Evolutionary conservation across 2,797 vertebrate genomes (phyloP).

Genomic region (Thamnophis elegans): DNA sequence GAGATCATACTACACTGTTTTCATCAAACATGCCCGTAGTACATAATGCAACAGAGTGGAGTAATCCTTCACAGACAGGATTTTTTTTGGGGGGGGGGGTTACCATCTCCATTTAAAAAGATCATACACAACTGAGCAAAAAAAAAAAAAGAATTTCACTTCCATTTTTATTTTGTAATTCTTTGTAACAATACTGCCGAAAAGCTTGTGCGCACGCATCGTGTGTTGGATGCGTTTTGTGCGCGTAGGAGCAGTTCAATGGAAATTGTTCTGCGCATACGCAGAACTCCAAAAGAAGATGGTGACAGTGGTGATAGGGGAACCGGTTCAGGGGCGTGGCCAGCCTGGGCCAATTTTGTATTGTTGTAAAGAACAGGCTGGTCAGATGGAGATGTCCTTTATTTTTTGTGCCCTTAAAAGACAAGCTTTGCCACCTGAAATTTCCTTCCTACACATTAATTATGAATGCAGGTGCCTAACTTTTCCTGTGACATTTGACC

Average conservation of each 20-base stretch:
- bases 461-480: neutral
- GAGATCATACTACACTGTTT: neutral
- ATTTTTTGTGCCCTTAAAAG: neutral
- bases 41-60: neutral
- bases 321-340: too few relatives aligned
- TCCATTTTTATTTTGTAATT: neutral
- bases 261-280: too few relatives aligned
- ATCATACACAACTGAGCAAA: neutral
- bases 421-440: neutral
- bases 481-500: neutral
- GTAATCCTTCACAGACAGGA: neutral
- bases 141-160: neutral
- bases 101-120: neutral
- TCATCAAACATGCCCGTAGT: neutral
- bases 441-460: neutral
- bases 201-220: too few relatives aligned
- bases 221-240: too few relatives aligned
- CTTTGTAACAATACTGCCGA: too few relatives aligned
- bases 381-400: neutral
- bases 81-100: neutral
- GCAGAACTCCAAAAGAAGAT: too few relatives aligned
- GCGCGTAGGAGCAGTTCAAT: too few relatives aligned
- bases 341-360: neutral
- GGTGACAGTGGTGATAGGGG: too few relatives aligned
- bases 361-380: neutral